Conservation (phyloP, 2,797 vertebrate species). For the Anguilla marmorata region DNA sequence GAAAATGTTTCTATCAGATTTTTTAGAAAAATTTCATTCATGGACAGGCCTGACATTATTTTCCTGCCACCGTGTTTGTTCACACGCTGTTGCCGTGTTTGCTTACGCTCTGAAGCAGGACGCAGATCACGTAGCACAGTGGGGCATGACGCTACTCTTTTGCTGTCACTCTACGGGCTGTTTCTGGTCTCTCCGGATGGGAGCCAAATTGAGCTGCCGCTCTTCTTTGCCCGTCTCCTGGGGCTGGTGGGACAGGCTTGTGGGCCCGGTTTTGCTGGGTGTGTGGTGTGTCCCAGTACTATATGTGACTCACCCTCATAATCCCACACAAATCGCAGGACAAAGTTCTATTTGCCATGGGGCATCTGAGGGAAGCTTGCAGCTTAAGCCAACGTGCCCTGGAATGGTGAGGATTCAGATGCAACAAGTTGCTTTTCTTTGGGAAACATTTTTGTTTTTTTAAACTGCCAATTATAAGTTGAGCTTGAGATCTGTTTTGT, state of each 20-base stretch:
- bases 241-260: not conserved
- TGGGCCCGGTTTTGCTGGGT: not conserved
- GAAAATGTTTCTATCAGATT: not conserved
- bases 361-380: not conserved
- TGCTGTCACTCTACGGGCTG: too few species aligned
- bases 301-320: not conserved
- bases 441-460: not conserved
- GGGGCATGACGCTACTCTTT: not conserved
- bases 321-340: not conserved
- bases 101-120: not conserved
- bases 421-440: not conserved
- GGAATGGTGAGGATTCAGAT: not conserved
- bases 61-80: not conserved
- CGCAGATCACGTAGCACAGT: not conserved
- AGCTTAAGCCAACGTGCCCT: not conserved
- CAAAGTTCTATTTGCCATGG: not conserved
- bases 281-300: not conserved
- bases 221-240: not conserved
- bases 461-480: not conserved
- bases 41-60: not conserved
- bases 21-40: not conserved
- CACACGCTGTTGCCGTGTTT: not conserved
- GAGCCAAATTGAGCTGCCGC: not conserved
- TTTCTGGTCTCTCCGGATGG: not conserved
- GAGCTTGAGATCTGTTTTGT: not conserved